Percentiles rank a stretch among this genome's conserved stretches.
These are phyloP conservation scores for Patella depressa DNA, from an alignment of 2,888 invertebrate genomes.

Conservation along the genomic window DNA sequence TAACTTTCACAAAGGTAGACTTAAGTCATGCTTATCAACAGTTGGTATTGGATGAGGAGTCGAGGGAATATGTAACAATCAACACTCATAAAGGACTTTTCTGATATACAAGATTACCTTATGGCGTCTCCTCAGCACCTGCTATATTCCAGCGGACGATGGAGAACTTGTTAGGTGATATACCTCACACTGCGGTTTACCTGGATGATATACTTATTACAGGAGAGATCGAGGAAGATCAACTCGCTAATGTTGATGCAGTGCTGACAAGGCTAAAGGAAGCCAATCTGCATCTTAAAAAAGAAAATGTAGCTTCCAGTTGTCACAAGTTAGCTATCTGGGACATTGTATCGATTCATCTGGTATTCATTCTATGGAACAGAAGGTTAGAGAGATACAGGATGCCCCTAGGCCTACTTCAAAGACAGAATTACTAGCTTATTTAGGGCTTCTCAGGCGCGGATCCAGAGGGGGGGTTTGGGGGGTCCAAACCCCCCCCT, in stretches of 20 bases:
- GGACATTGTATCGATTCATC: constrained; percentile 1
- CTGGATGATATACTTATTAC: constrained; percentile 11
- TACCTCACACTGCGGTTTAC: constrained; percentile 18
- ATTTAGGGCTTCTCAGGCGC: no score
- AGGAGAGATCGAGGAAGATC: constrained; percentile 10
- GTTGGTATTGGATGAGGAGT: constrained; percentile 19
- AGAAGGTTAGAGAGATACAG: constrained; percentile 48
- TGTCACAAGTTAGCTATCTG: constrained; percentile 16
- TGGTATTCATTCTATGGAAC: constrained; percentile 33
- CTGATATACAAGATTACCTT: constrained; percentile 18
- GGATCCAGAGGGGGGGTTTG: no score
- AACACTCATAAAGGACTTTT: constrained; percentile 24
- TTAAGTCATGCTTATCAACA: constrained; percentile 19
- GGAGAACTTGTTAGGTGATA: constrained; percentile 14
- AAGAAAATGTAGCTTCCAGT: constrained; percentile 19
- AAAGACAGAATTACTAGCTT: constrained; percentile 43
- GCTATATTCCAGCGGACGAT: constrained; percentile 24
- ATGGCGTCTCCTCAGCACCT: constrained; percentile 22
- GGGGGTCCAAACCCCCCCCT: no score
- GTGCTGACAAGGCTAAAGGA: constrained; percentile 7
- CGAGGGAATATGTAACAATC: not conserved
- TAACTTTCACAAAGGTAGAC: constrained; percentile 18
- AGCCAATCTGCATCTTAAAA: constrained; percentile 1
- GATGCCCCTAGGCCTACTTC: constrained; percentile 46
- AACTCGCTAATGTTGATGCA: not conserved